Evolutionary conservation across 2,797 vertebrate genomes (phyloP).

Genomic region (Arnoldichthys spilopterus): DNA sequence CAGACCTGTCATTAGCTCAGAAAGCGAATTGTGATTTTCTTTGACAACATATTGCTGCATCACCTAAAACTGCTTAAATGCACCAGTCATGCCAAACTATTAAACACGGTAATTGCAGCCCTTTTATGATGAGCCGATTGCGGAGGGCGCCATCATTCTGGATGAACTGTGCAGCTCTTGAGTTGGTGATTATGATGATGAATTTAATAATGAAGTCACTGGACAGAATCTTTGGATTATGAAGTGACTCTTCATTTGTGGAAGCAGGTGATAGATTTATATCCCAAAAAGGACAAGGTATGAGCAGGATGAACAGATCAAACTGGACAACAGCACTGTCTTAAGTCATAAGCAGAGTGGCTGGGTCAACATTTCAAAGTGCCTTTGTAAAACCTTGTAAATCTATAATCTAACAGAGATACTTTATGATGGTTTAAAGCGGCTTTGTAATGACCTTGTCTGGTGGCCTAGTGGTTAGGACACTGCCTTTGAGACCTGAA

Average conservation of each 20-base stretch:
- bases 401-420: no score
- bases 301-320: neutral
- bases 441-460: no score
- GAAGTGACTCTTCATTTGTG: neutral
- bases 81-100: neutral
- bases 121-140: neutral
- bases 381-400: neutral
- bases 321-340: neutral
- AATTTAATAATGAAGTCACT: neutral
- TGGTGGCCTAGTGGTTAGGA: no score
- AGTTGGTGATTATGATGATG: neutral
- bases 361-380: neutral
- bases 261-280: neutral
- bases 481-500: no score
- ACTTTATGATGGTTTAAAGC: no score
- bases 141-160: neutral
- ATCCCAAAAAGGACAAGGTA: neutral
- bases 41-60: neutral
- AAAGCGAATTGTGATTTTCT: neutral
- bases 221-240: neutral
- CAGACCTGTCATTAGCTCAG: neutral
- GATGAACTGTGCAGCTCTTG: conserved; percentile 1
- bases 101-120: neutral
- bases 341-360: no score
- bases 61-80: neutral